A percentile compares a stretch with the other conserved stretches of the same genome.
These are phyloP conservation scores for Exocentrus adspersus DNA, from an alignment of 2,888 invertebrate species.

Conservation along the genomic window DNA sequence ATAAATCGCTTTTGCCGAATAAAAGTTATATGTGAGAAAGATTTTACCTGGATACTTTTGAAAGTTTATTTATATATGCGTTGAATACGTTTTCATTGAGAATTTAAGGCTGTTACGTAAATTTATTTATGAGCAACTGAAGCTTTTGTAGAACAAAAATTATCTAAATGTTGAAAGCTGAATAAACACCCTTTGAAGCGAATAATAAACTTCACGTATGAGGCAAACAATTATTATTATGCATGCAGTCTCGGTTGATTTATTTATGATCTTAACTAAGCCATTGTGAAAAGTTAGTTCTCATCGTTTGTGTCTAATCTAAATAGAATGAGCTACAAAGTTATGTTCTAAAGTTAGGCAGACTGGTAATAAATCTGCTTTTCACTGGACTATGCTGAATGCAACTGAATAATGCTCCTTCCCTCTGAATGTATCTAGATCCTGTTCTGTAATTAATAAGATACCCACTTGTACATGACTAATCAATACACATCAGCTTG, in stretches of 20 bases:
- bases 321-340: background rate
- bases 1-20: slow-evolving; percentile 22
- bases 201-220: too few relatives aligned
- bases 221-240: too few relatives aligned
- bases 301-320: too few relatives aligned
- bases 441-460: background rate
- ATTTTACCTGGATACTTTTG: slow-evolving; percentile 11
- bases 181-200: too few relatives aligned
- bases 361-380: background rate
- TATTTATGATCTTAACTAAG: too few relatives aligned
- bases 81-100: background rate
- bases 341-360: background rate
- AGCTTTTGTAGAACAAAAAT: too few relatives aligned
- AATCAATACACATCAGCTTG: background rate
- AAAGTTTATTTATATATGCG: background rate
- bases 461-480: background rate
- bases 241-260: too few relatives aligned
- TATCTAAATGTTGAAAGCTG: too few relatives aligned
- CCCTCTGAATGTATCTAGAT: background rate
- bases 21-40: slow-evolving; percentile 16
- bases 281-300: background rate
- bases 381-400: background rate
- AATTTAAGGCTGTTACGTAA: too few relatives aligned
- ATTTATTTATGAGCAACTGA: too few relatives aligned
- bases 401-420: background rate